Conservation (phyloP, 2,797 vertebrate genomes). For the Iguana delicatissima region DNA sequence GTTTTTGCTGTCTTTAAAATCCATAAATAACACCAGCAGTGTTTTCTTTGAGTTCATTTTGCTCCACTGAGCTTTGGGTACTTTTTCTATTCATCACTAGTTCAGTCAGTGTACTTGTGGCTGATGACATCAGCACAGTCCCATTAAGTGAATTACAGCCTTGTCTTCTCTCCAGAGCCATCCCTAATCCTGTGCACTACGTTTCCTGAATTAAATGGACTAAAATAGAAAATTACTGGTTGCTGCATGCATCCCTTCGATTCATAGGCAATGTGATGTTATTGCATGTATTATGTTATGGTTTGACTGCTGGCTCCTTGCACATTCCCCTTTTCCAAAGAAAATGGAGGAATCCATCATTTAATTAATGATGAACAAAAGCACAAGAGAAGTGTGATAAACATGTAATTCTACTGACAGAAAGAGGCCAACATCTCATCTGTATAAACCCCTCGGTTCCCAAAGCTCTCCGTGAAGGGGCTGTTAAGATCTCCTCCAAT, state of each 20-base stretch:
- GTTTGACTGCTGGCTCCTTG: constrained; percentile 29
- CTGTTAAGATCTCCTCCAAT: background rate
- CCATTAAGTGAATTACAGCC: constrained; percentile 50
- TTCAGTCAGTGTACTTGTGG: constrained; percentile 18
- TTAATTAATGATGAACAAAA: background rate
- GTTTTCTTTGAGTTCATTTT: constrained; percentile 28
- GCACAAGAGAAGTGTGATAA: background rate
- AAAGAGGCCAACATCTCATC: background rate
- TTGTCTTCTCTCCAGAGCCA: background rate
- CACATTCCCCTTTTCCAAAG: background rate
- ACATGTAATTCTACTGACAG: constrained; percentile 19
- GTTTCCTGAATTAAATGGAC: constrained; percentile 20
- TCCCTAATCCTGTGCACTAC: constrained; percentile 25
- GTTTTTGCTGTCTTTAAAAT: constrained; percentile 35
- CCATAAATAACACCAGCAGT: constrained; percentile 2
- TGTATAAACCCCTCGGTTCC: background rate
- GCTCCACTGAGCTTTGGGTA: background rate
- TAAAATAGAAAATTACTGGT: constrained; percentile 41
- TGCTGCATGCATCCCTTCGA: constrained; percentile 9
- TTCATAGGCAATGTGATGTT: constrained; percentile 7
- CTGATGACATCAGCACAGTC: constrained; percentile 37
- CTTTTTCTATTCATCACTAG: constrained; percentile 23
- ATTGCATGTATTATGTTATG: background rate
- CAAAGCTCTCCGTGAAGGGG: background rate
- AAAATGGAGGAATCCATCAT: background rate